phyloP scores from a whole-genome alignment of 2,888 invertebrate species.

The Ochropacha duplaris region DNA sequence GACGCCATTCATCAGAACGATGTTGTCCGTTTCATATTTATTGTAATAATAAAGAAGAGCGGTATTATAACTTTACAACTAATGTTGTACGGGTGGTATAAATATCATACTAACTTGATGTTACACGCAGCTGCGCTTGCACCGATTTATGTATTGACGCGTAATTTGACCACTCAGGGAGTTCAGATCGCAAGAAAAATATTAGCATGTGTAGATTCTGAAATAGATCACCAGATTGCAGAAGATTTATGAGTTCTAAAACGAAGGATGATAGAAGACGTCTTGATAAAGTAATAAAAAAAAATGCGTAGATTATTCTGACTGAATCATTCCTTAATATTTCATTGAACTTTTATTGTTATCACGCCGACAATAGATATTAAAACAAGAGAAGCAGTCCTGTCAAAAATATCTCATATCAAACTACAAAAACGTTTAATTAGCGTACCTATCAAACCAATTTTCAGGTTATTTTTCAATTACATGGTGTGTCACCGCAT shows the following conservation, averaged over 20 bases:
- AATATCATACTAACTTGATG: constrained; percentile 1
- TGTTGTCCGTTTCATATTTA: constrained; percentile 49
- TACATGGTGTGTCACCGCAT: too few relatives aligned
- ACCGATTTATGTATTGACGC: background rate
- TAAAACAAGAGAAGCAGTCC: too few relatives aligned
- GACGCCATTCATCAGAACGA: constrained; percentile 19
- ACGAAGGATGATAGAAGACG: too few relatives aligned
- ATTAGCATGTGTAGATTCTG: background rate
- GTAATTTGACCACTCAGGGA: constrained; percentile 1
- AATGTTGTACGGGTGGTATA: constrained; percentile 31
- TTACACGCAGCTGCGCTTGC: constrained; percentile 1
- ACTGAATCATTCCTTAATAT: too few relatives aligned
- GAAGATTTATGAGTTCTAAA: too few relatives aligned
- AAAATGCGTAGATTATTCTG: background rate
- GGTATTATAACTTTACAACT: constrained; percentile 36
- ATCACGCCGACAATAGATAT: too few relatives aligned
- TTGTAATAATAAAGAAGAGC: constrained; percentile 46
- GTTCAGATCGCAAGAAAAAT: background rate
- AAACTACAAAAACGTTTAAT: too few relatives aligned
- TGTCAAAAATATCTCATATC: too few relatives aligned
- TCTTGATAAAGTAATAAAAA: background rate
- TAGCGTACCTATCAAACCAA: too few relatives aligned
- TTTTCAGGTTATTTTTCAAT: too few relatives aligned
- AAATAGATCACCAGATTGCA: background rate
- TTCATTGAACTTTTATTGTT: too few relatives aligned